Conservation (phyloP, 2,888 invertebrate species). For the Rhabditoides inermis region DNA sequence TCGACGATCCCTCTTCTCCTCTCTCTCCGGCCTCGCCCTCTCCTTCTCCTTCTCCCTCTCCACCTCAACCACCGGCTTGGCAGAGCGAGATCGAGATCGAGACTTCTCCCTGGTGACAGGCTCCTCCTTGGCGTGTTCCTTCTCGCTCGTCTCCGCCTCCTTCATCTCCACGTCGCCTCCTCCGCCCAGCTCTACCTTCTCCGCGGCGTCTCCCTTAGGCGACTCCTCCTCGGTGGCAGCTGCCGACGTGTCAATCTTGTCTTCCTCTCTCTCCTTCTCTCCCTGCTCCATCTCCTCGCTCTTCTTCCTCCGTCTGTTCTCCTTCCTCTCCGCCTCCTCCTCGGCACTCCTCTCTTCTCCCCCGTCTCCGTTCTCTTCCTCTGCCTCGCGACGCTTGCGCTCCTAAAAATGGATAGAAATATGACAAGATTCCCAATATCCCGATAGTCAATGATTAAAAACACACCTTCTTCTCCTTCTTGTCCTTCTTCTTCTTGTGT, state of each 20-base stretch:
- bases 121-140: slow-evolving; percentile 4
- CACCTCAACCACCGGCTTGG: background rate
- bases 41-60: slow-evolving; percentile 3
- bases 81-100: background rate
- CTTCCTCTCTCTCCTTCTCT: background rate
- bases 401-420: no score
- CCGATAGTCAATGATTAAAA: no score
- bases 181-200: background rate
- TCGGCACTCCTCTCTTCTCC: background rate
- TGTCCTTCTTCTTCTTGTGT: slow-evolving; percentile 10
- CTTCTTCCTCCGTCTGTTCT: background rate
- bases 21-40: background rate
- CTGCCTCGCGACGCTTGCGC: background rate
- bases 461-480: slow-evolving; percentile 7
- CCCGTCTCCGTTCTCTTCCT: background rate
- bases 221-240: background rate
- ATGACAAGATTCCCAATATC: background rate
- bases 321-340: background rate
- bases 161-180: no score
- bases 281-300: background rate
- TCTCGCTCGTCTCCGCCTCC: background rate
- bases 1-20: background rate
- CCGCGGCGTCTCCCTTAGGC: background rate
- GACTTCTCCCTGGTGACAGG: background rate
- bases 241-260: background rate